Evolutionary conservation across 2,113 vertebrate genomes (phyloP), one percentile per base, ranked within the genome.

Genomic region (Solea solea): DNA sequence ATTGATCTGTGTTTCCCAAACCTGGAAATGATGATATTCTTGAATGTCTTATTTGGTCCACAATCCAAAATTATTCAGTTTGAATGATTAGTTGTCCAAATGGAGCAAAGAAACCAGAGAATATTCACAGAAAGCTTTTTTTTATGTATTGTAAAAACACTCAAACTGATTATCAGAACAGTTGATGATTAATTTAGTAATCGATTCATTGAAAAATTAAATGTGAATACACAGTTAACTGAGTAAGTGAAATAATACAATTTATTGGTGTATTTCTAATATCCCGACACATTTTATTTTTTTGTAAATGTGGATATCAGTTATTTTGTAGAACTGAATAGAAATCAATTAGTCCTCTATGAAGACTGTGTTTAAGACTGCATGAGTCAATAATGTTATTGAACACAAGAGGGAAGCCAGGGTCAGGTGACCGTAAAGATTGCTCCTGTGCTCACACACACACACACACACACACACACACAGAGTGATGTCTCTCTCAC

Each of bases 381-480:
- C 58, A n/a, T 45, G 0, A 76, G 82, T 89, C 84, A 76, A 82
- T 88, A 82, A 82, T 85, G 72, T 77, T 81, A 78, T 80, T 81
- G 78, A 61, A 88, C 78, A 67, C 82, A 78, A 86, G 88, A 87
- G 83, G 39, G 64, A 80, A 83, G 57, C 75, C 8, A n/a, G 55
- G 85, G 81, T 91, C 85, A 78, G 80, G 62, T 85, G 72, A 66
- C 83, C 56, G 8, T 78, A 78, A 86, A 79, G 80, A 89, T 85
- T 69, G 74, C 65, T 75, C 42, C 58, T 69, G 67, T 78, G 81
- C 80, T 87, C 72, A 69, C 53, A 68, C 55, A 79, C 71, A 71
- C 53, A 78, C 39, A 39, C 21, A 48, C 46, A 58, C 72, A 63
- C 78, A 80, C 48, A 65, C 64, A 64, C 27, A 59, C 65, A 59